phyloP scores from a whole-genome alignment of 2,113 vertebrate species.

The Australoheros scitulus region DNA sequence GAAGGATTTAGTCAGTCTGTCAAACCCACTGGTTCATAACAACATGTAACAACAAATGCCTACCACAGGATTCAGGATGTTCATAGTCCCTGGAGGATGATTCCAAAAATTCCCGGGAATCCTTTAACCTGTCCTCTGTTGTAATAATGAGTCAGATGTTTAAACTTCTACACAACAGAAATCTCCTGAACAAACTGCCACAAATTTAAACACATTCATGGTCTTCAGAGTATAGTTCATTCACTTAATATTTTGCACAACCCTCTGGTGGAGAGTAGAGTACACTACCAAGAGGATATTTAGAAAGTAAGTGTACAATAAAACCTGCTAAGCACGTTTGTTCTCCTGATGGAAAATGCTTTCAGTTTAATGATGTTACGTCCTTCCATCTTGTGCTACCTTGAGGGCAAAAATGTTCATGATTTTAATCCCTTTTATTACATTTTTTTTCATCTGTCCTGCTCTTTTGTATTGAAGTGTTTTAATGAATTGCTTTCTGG shows the following conservation, averaged over 20 bases:
- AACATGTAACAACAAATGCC: not conserved
- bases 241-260: not conserved
- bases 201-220: no score
- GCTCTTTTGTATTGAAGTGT: not conserved
- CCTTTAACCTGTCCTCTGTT: no score
- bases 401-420: not conserved
- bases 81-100: not conserved
- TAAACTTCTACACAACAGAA: no score
- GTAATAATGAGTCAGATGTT: no score
- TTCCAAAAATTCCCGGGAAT: not conserved
- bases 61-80: no score
- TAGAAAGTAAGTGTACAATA: not conserved
- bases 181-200: no score
- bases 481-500: not conserved
- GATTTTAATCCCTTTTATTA: not conserved
- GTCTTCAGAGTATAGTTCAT: not conserved
- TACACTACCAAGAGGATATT: not conserved
- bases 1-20: no score
- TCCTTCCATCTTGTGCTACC: conserved; percentile 12
- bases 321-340: not conserved
- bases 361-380: not conserved
- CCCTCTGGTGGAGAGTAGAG: not conserved
- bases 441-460: not conserved
- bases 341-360: not conserved
- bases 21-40: not conserved